Evolutionary conservation across 92 coral and sea anemone species (phyloP).

Genomic region (Bergia sp.): DNA sequence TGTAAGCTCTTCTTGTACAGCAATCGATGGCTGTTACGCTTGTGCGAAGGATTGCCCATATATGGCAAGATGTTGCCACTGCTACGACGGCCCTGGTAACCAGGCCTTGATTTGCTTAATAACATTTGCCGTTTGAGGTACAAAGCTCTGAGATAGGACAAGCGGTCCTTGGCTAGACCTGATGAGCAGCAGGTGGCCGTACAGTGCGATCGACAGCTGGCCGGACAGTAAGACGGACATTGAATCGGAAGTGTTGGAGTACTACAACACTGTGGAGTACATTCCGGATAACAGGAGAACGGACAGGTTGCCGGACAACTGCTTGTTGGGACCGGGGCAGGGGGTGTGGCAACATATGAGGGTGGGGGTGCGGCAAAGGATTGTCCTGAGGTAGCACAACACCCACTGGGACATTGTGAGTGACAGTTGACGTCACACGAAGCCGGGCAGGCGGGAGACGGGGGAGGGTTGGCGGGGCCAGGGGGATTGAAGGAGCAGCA

Average conservation of each 20-base stretch:
- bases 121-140: constrained; percentile 29
- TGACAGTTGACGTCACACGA: constrained; percentile 60
- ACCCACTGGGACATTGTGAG: constrained; percentile 66
- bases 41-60: neutral
- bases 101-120: neutral
- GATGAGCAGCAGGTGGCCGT: constrained; percentile 65
- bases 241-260: constrained; percentile 46
- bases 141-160: constrained; percentile 24
- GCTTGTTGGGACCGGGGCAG: constrained; percentile 14
- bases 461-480: constrained; percentile 26
- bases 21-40: neutral
- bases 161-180: constrained; percentile 15
- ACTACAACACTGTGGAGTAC: constrained; percentile 71
- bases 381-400: constrained; percentile 56
- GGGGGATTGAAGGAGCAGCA: constrained; percentile 71
- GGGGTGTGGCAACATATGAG: constrained; percentile 2
- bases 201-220: constrained; percentile 70
- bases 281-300: constrained; percentile 69
- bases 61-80: neutral
- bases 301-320: constrained; percentile 66
- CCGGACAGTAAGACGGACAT: constrained; percentile 69
- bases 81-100: neutral
- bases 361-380: constrained; percentile 50
- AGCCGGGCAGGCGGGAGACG: constrained; percentile 50
- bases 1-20: neutral